Base-by-base conservation (phyloP, 2,888 invertebrate genomes). In the Periphyllus acericola region DNA sequence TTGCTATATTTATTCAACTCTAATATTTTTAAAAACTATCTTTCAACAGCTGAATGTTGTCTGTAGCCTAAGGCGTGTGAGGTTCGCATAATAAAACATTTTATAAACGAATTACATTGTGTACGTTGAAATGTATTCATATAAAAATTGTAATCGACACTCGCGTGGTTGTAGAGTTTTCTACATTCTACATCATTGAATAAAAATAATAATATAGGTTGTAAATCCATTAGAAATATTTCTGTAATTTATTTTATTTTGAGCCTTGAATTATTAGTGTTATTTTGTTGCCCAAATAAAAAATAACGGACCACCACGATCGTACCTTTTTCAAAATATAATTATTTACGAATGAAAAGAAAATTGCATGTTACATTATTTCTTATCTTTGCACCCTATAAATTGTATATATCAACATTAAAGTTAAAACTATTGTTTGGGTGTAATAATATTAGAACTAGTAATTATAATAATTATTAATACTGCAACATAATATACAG, bases 21-120 rank as follows among this genome's bases (percentile, higher is more conserved):
- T 79, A 34, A 80, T 36, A n/a, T 80, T 79, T 60, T n/a, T 34
- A 79, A 60, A 34, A 36, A 60, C 34, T 8, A 6, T 60, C 79
- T 79, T 55, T 68, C 29, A 68, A 68, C 68, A 25, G 68, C 17
- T 3, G 4, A 71, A 71, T 29, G 32, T 29, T 11, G 14, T 60
- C 71, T 29, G 71, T 14, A 46, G 11, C 2, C 46, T 46, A n/a
- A 46, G 46, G 14, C 14, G 14, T 14, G 1, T 46, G 11, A 46
- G 14, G 46, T 46, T 14, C 11, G 14, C 8, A 14, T 46, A 46
- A 14, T 46, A 46, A 46, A 46, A 46, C 46, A 46, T 46, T 46
- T 46, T 46, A n/a, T 11, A 68, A n/a, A 68, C 29, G 68, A n/a
- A 11, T 25, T n/a, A 6, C 60, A 4, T 60, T 60, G 6, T 60